Percentiles rank a stretch among this genome's conserved stretches.
Evolutionary conservation across 2,888 invertebrate species (phyloP).

Genomic region (Caenorhabditis uteleia): DNA sequence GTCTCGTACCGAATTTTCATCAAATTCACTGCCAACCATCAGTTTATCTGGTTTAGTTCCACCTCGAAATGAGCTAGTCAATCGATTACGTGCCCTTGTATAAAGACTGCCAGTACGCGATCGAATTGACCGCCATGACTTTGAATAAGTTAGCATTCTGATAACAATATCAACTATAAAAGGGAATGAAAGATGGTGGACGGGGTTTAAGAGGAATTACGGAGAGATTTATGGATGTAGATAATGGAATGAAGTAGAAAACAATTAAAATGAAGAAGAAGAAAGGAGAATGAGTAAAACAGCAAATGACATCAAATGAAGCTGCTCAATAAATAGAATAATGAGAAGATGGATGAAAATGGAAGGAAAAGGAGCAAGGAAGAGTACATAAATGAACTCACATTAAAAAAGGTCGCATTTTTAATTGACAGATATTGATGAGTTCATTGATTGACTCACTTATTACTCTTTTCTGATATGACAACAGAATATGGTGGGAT

Average conservation of each 20-base stretch:
- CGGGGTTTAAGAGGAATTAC: neutral
- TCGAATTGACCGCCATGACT: slow-evolving; percentile 52
- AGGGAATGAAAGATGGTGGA: neutral
- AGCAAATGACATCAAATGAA: no score
- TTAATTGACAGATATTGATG: no score
- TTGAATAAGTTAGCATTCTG: slow-evolving; percentile 51
- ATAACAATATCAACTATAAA: no score
- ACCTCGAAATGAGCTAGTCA: slow-evolving; percentile 46
- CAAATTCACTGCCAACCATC: neutral
- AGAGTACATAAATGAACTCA: no score
- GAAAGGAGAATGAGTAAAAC: no score
- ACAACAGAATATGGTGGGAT: no score
- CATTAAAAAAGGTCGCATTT: no score
- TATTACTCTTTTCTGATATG: no score
- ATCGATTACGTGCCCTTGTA: slow-evolving; percentile 43
- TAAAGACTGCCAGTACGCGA: slow-evolving; percentile 50
- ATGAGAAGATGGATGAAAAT: no score
- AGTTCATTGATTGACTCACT: no score
- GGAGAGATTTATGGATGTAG: slow-evolving; percentile 1
- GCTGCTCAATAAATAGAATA: slow-evolving; percentile 2
- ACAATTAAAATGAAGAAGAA: neutral
- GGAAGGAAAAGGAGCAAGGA: no score
- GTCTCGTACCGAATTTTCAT: neutral
- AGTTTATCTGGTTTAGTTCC: slow-evolving; percentile 1
- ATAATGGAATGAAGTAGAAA: neutral